Conservation (phyloP, 2,888 invertebrate species). For the Aphidius colemani region DNA sequence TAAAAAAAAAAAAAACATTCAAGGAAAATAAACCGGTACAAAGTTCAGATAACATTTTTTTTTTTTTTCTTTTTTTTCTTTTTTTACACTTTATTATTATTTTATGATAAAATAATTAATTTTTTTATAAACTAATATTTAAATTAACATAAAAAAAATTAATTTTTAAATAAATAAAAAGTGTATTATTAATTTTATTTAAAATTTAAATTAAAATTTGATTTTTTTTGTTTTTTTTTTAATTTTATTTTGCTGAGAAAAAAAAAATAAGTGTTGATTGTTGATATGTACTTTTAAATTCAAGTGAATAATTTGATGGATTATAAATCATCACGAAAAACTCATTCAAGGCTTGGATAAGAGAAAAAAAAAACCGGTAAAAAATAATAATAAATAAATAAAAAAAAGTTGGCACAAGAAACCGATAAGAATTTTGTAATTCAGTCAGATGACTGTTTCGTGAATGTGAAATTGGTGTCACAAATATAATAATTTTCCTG, state of each 20-base stretch:
- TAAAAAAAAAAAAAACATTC: too few relatives aligned
- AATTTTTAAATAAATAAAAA: neutral
- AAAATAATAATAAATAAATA: constrained; percentile 7
- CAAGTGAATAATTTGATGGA: neutral
- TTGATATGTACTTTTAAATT: too few relatives aligned
- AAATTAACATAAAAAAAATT: neutral
- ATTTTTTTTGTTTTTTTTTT: too few relatives aligned
- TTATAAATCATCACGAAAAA: constrained; percentile 14
- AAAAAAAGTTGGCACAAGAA: constrained; percentile 2
- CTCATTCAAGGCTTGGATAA: constrained; percentile 16
- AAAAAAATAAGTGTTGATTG: too few relatives aligned
- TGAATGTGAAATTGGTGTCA: neutral
- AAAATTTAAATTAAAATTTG: too few relatives aligned
- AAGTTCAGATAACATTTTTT: too few relatives aligned
- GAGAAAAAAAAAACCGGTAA: neutral
- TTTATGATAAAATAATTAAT: constrained; percentile 16
- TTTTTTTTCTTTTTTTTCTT: too few relatives aligned
- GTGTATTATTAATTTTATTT: too few relatives aligned
- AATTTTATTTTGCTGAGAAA: too few relatives aligned
- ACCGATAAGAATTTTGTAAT: constrained; percentile 8
- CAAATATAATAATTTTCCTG: neutral
- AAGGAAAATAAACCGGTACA: too few relatives aligned
- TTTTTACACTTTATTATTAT: constrained; percentile 13
- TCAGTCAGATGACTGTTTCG: neutral
- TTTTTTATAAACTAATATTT: constrained; percentile 3